A percentile compares a stretch with the other conserved stretches of the same genome.
phyloP scores from a whole-genome alignment of 23 tunicate species.

The Pegea sp. region DNA sequence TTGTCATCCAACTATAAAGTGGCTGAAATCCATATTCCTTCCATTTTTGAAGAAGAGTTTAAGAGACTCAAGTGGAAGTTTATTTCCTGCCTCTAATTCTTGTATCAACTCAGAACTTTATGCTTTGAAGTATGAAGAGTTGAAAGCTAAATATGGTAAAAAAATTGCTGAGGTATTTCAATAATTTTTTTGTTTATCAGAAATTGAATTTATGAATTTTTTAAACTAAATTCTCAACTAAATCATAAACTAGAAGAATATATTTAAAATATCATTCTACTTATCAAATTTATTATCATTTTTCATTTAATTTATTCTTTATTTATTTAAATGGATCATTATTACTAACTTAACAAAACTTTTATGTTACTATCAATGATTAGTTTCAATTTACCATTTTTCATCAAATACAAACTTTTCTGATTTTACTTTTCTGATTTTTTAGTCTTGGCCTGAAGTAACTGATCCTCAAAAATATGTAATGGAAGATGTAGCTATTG shows the following conservation, averaged over 20 bases:
- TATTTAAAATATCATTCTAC: too few species aligned
- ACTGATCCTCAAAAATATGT: slow-evolving; percentile 98
- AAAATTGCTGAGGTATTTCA: slow-evolving; percentile 20
- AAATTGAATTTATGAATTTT: not conserved
- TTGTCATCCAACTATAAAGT: slow-evolving; percentile 26
- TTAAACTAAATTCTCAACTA: too few species aligned
- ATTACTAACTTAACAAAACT: too few species aligned
- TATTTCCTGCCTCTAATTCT: slow-evolving; percentile 33
- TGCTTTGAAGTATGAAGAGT: slow-evolving; percentile 19
- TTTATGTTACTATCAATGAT: too few species aligned
- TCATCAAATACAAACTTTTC: too few species aligned
- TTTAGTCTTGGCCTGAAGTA: slow-evolving; percentile 87
- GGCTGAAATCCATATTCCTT: slow-evolving; percentile 32
- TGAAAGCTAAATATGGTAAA: slow-evolving; percentile 55
- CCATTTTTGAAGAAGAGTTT: slow-evolving; percentile 33
- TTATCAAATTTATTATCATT: too few species aligned
- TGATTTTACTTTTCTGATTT: too few species aligned
- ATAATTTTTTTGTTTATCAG: not conserved
- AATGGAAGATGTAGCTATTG: slow-evolving; percentile 93
- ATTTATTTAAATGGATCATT: too few species aligned
- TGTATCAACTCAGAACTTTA: slow-evolving; percentile 33
- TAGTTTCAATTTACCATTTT: too few species aligned
- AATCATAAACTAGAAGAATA: too few species aligned
- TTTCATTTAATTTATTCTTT: too few species aligned
- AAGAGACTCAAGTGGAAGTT: slow-evolving; percentile 6